Evolutionary conservation across 2,888 invertebrate genomes (phyloP).

Genomic region (Acronicta aceris): DNA sequence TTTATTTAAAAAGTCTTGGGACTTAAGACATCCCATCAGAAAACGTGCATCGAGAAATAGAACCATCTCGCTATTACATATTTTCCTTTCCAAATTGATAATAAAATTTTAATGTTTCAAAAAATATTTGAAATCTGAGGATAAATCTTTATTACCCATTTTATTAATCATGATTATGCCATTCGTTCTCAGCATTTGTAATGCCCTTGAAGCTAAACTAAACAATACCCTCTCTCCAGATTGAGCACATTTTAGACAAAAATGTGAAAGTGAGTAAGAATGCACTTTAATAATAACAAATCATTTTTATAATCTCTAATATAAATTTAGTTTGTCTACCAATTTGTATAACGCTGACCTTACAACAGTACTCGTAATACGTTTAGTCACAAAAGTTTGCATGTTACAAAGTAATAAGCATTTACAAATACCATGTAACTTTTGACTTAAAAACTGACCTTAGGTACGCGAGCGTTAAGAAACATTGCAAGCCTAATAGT

Average conservation of each 20-base stretch:
- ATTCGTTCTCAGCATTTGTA: background rate
- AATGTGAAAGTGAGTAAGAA: too few species aligned
- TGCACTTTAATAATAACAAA: too few species aligned
- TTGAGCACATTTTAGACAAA: too few species aligned
- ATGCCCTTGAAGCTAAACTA: background rate
- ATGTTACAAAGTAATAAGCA: constrained; percentile 10
- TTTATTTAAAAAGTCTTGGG: constrained; percentile 20
- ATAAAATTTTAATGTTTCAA: constrained; percentile 10
- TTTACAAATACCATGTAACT: constrained; percentile 8
- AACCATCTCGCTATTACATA: constrained; percentile 16
- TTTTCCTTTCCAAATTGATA: constrained; percentile 21
- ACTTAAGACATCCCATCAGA: constrained; percentile 21
- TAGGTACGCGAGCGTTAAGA: constrained; percentile 1
- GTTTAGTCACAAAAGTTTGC: constrained; percentile 7
- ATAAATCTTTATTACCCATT: constrained; percentile 2
- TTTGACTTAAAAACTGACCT: constrained; percentile 4
- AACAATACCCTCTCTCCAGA: background rate
- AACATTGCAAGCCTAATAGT: constrained; percentile 14
- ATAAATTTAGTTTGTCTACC: too few species aligned
- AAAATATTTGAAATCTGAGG: too few species aligned
- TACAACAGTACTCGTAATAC: background rate
- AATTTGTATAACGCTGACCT: too few species aligned
- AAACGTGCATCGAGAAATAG: constrained; percentile 34
- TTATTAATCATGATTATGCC: background rate
- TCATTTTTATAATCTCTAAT: too few species aligned